Conservation (phyloP, 2,797 vertebrate genomes). For the Tokudaia muenninki region DNA sequence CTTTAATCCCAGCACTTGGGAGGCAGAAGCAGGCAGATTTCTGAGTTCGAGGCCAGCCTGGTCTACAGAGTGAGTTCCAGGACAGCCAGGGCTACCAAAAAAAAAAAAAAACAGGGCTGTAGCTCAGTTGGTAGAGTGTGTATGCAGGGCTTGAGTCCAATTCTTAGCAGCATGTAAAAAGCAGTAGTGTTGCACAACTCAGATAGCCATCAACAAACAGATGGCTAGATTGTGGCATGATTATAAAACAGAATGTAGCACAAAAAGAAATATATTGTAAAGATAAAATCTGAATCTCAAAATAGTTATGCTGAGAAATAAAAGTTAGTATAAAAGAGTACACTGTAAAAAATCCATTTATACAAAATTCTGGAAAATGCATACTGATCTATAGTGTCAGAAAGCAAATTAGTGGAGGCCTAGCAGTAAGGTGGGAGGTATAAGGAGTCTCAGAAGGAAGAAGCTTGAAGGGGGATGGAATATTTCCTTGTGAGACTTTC, state of each 20-base stretch:
- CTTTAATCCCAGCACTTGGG: no score
- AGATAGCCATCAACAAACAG: not conserved
- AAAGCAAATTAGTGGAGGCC: not conserved
- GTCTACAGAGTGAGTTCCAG: no score
- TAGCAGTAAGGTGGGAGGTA: not conserved
- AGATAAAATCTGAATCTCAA: not conserved
- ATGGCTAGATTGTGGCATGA: not conserved
- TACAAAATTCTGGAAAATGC: conserved; percentile 43
- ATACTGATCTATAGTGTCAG: not conserved
- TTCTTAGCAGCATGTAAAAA: not conserved
- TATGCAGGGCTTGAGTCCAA: not conserved
- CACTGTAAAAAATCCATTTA: not conserved
- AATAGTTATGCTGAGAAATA: not conserved
- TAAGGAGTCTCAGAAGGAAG: not conserved
- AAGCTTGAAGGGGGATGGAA: not conserved
- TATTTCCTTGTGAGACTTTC: conserved; percentile 7
- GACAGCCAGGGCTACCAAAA: no score
- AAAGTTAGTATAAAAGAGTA: conserved; percentile 1
- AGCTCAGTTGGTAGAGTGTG: not conserved
- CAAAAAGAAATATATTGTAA: not conserved
- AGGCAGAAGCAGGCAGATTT: no score
- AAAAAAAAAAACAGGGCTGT: not conserved
- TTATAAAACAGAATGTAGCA: not conserved
- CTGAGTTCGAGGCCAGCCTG: no score
- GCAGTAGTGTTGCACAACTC: not conserved